Percentiles rank a stretch among this genome's conserved stretches.
These are phyloP conservation scores for Xenentodon cancila DNA, from an alignment of 2,797 vertebrate genomes.

Conservation along the genomic window DNA sequence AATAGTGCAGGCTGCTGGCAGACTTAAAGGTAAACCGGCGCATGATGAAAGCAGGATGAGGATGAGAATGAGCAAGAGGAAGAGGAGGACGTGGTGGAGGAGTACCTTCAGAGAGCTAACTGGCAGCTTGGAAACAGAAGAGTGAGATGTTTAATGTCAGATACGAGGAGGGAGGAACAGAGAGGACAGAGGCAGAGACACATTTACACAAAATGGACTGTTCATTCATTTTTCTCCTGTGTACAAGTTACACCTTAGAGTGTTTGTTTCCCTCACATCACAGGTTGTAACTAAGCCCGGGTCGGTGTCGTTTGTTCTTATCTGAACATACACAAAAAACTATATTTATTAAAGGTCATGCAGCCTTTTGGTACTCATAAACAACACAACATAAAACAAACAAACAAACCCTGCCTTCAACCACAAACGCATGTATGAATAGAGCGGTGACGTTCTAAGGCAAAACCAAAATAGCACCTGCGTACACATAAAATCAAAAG, in stretches of 20 bases:
- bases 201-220: slow-evolving; percentile 63
- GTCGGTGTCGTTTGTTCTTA: not conserved
- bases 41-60: slow-evolving; percentile 39
- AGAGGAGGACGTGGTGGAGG: slow-evolving; percentile 61
- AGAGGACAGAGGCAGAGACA: slow-evolving; percentile 67
- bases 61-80: slow-evolving; percentile 50
- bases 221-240: slow-evolving; percentile 28
- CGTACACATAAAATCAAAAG: not conserved
- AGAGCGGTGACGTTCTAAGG: not conserved
- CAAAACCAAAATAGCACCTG: not conserved
- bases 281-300: too few species aligned
- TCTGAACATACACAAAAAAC: not conserved
- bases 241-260: not conserved
- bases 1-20: slow-evolving; percentile 34
- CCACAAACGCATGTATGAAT: not conserved
- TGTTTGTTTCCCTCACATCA: not conserved
- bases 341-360: not conserved
- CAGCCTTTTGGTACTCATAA: not conserved
- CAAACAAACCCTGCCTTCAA: not conserved
- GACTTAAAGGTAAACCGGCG: slow-evolving; percentile 30
- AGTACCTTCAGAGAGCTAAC: slow-evolving; percentile 99
- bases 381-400: not conserved
- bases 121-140: slow-evolving; percentile 99
- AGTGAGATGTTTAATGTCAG: slow-evolving; percentile 98
- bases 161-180: slow-evolving; percentile 68